phyloP scores from a whole-genome alignment of 2,797 vertebrate genomes.

The Psittacula echo region DNA sequence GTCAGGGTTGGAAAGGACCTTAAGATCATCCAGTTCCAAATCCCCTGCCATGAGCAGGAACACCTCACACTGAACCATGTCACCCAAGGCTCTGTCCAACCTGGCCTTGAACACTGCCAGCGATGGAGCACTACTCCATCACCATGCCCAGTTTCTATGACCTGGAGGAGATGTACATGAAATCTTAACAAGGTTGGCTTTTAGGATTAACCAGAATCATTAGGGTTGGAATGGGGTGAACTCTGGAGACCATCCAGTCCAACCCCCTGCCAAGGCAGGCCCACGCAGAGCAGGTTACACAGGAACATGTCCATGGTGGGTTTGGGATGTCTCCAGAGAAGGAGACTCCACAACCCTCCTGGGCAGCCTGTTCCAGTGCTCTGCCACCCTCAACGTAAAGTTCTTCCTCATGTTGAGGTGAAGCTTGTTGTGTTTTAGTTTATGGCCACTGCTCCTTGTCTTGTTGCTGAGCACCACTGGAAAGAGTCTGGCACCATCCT shows the following conservation, averaged over 20 bases:
- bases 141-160: fast-evolving
- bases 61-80: too few species aligned
- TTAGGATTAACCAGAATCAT: neutral
- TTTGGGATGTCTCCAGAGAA: neutral
- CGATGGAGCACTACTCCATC: neutral
- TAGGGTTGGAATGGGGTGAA: neutral
- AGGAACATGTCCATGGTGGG: fast-evolving
- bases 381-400: neutral
- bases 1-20: neutral
- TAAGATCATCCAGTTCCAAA: neutral
- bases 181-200: neutral
- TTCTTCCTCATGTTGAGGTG: neutral
- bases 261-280: neutral
- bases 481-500: neutral
- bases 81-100: too few species aligned
- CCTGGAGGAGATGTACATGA: fast-evolving
- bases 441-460: neutral
- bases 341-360: neutral
- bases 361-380: neutral
- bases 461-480: neutral
- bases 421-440: neutral
- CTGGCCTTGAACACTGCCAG: neutral
- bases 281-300: neutral
- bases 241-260: neutral
- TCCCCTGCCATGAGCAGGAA: neutral